Evolutionary conservation across 2,888 invertebrate species (phyloP), one percentile per base, ranked within the genome.

Genomic region (Limnephilus lunatus): DNA sequence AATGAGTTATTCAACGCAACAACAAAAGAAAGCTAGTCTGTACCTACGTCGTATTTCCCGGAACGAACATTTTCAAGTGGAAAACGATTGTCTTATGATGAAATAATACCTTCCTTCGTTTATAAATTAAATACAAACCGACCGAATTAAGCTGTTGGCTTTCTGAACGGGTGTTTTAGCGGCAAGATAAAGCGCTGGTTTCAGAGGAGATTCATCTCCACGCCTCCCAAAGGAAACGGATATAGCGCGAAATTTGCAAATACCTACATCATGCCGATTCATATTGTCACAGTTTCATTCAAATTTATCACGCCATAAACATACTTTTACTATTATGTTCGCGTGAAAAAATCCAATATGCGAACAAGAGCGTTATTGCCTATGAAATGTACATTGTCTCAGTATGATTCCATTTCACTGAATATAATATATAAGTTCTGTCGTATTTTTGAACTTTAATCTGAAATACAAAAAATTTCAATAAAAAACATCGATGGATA

Each of bases 81-180:
- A 89, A 89, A 81, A 89, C 44, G 89, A 89, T 89, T 89, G 89
- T 89, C 90, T 44, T 81, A 83, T 90, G 90, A 90, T 11, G 90
- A 31, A 53, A 90, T 90, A 90, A 90, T 89, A 85, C 83, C 90
- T 90, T 86, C 81, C 81, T 81, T 53, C 83, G 39, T 81, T 81
- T 80, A 53, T 92, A 90, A 92, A 90, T 92, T 90, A 90, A 90
- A 88, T 85, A 81, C 85, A 83, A 88, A 83, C 88, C 81, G 68
- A 81, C 90, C 90, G 90, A 90, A 90, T 92, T 90, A 90, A 87
- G 92, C 92, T 86, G 87, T 90, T 81, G 90, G 90, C 89, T 90
- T 90, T 89, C 86, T 31, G 88, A 31, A n/a, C 81, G 39, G 19
- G 80, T 88, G 31, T 32, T 31, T 80, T 39, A 68, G 88, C 86